phyloP scores from a whole-genome alignment of 2,113 vertebrate species.

The Lipophrys pholis region DNA sequence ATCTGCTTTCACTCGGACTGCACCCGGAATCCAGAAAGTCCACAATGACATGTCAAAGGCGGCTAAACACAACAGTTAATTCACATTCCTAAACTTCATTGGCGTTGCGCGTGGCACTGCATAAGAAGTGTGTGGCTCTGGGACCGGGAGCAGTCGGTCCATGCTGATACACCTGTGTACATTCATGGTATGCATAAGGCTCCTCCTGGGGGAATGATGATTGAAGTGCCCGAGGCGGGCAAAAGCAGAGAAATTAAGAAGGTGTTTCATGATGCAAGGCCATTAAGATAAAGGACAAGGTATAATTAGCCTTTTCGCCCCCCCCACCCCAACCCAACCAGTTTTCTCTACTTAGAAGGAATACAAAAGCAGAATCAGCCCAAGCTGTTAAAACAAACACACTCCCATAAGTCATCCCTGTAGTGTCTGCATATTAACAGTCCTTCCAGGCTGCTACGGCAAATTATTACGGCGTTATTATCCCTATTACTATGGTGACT shows the following conservation, averaged over 20 bases:
- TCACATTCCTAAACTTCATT: slow-evolving; percentile 64
- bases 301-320: slow-evolving; percentile 50
- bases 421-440: slow-evolving; percentile 28
- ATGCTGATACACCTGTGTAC: slow-evolving; percentile 54
- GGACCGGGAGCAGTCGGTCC: slow-evolving; percentile 51
- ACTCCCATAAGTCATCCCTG: slow-evolving; percentile 38
- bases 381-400: slow-evolving; percentile 46
- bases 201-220: slow-evolving; percentile 65
- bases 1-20: slow-evolving; percentile 23
- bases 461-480: slow-evolving; percentile 47
- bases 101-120: slow-evolving; percentile 53
- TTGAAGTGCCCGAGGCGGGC: slow-evolving; percentile 50
- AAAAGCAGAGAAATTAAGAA: slow-evolving; percentile 62
- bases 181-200: slow-evolving; percentile 72
- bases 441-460: slow-evolving; percentile 23
- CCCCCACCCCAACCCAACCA: slow-evolving; percentile 18
- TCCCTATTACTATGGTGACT: slow-evolving; percentile 59
- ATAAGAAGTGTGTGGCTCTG: slow-evolving; percentile 23
- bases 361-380: slow-evolving; percentile 45
- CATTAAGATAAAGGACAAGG: slow-evolving; percentile 65
- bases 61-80: slow-evolving; percentile 10
- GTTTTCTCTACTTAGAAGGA: slow-evolving; percentile 38
- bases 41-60: slow-evolving; percentile 16
- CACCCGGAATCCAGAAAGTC: slow-evolving; percentile 19
- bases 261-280: slow-evolving; percentile 67